Base-by-base conservation (phyloP, 1,140 invertebrate species). In the Bombus soroeensis region DNA sequence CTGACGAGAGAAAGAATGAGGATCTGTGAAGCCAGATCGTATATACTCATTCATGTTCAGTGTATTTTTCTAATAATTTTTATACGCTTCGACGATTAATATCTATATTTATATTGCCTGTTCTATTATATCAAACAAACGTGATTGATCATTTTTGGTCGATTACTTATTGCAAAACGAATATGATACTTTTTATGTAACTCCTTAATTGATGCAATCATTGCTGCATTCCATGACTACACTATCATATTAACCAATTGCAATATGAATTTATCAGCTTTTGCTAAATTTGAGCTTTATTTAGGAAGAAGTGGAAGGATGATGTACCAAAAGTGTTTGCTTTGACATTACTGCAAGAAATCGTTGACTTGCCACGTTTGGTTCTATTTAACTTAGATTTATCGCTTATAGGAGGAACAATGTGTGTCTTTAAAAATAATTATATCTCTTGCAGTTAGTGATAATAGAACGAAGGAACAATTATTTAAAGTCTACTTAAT, bases 291-390 rank as follows among this genome's bases (percentile, higher is more conserved):
- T 37, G 22, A 85, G 43, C 32, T 85, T 81, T 74, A 75, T 74
- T 81, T 71, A 43, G 25, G 28, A 41, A 68, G 25, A 59, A 53
- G 34, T 28, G 15, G 76, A 37, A 39, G 39, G 47, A 72, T 10
- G 28, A 28, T 22, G 15, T 53, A 25, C 6, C 22, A 41, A n/a
- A n/a, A 57, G 34, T 81, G 75, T 75, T 85, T 85, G 37, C 78
- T 53, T 34, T n/a, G 32, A 72, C 28, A 32, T 72, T 62, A 25
- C 71, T 57, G 62, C 47, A 81, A 85, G 84, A 85, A 81, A 57
- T 81, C 43, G 84, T 71, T 85, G 84, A 85, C 79, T 81, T 41
- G 71, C 71, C 43, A 74, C 79, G 62, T 75, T 72, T 73, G 79
- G 22, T 81, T 47, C 47, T 80, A 43, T 32, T 85, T 57, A 62